Conservation (phyloP, 2,797 vertebrate genomes). For the Chromobotia macracanthus region DNA sequence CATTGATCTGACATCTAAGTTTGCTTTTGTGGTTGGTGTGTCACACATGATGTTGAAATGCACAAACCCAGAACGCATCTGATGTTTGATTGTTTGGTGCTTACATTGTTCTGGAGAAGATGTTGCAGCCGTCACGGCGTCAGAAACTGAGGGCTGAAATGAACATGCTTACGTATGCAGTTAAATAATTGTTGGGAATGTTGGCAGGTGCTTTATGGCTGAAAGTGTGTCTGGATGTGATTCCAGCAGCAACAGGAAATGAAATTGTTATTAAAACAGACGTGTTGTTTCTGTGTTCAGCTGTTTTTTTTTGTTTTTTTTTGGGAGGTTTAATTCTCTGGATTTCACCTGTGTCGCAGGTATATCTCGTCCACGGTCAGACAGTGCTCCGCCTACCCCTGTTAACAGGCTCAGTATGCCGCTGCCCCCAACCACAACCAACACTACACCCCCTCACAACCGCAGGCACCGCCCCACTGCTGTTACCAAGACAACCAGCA, state of each 20-base stretch:
- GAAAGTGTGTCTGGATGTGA: not conserved
- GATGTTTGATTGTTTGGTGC: not conserved
- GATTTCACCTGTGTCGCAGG: slow-evolving; percentile 69
- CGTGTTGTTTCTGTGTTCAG: not conserved
- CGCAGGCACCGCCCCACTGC: slow-evolving; percentile 84
- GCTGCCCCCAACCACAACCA: slow-evolving; percentile 72
- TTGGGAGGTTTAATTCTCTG: not conserved
- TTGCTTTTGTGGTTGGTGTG: not conserved
- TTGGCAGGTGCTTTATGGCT: slow-evolving; percentile 1
- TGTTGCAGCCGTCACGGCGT: not conserved
- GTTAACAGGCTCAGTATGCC: slow-evolving; percentile 86
- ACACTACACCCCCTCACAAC: slow-evolving; percentile 86
- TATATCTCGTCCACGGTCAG: slow-evolving; percentile 88
- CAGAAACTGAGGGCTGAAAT: not conserved
- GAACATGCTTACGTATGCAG: slow-evolving; percentile 12
- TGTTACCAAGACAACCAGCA: slow-evolving; percentile 85
- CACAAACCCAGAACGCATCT: not conserved
- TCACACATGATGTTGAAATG: not conserved
- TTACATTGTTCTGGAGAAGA: not conserved
- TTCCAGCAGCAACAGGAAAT: not conserved
- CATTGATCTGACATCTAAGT: not conserved
- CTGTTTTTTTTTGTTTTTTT: not conserved
- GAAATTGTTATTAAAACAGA: not conserved
- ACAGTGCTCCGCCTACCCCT: slow-evolving; percentile 89
- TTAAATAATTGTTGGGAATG: not conserved